These are phyloP conservation scores for Psittacula echo DNA, from an alignment of 2,797 vertebrate genomes.

Conservation along the genomic window DNA sequence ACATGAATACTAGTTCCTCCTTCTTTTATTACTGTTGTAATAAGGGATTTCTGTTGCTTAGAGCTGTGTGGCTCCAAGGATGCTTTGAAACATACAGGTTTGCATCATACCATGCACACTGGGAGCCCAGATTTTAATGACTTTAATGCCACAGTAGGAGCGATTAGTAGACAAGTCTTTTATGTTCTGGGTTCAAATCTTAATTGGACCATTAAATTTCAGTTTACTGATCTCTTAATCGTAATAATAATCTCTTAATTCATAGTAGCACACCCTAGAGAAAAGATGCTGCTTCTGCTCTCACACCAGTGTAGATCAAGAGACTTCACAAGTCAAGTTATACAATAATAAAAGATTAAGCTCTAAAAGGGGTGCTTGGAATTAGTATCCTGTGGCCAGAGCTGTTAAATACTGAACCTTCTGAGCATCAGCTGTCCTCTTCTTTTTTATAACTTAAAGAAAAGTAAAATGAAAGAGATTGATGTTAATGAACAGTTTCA, in stretches of 20 bases:
- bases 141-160: not conserved
- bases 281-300: not conserved
- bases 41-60: not conserved
- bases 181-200: not conserved
- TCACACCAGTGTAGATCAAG: not conserved
- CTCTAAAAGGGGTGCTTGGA: not conserved
- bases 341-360: not conserved
- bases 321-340: not conserved
- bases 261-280: not conserved
- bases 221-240: not conserved
- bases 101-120: fast-evolving
- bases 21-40: not conserved
- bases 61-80: not conserved
- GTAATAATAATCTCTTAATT: not conserved
- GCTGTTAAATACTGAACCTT: not conserved
- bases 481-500: not conserved
- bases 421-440: not conserved
- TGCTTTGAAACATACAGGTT: not conserved
- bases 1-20: not conserved
- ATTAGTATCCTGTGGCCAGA: not conserved
- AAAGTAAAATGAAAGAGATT: not conserved
- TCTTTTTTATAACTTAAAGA: not conserved
- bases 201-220: not conserved
- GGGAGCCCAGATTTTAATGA: not conserved
- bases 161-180: not conserved